These are phyloP conservation scores for Ormyrus labotus DNA, from an alignment of 2,888 invertebrate genomes.

Conservation along the genomic window DNA sequence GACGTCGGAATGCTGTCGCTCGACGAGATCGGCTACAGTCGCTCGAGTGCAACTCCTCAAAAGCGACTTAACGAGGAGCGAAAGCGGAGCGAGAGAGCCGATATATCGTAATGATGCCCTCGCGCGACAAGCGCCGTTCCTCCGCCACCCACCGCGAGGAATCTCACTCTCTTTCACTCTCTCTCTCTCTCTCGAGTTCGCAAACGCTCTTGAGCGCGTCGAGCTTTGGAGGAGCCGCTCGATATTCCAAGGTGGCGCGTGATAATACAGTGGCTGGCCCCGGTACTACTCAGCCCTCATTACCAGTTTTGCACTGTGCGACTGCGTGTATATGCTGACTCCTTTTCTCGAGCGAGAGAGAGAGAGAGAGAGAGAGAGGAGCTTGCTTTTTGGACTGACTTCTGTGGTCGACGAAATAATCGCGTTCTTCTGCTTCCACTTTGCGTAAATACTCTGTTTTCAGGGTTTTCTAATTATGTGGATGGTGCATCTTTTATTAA, in stretches of 20 bases:
- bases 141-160: too few relatives aligned
- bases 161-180: not conserved
- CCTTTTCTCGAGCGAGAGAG: too few relatives aligned
- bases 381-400: too few relatives aligned
- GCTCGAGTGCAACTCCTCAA: slow-evolving; percentile 43
- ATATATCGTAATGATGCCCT: slow-evolving; percentile 46
- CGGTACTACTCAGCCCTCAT: slow-evolving; percentile 18
- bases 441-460: not conserved
- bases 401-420: not conserved
- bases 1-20: too few relatives aligned
- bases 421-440: not conserved
- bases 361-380: too few relatives aligned
- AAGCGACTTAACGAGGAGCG: slow-evolving; percentile 41
- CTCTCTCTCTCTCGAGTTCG: not conserved
- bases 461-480: not conserved
- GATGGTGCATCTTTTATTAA: too few relatives aligned
- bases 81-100: slow-evolving; percentile 9
- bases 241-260: slow-evolving; percentile 15
- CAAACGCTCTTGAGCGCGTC: too few relatives aligned
- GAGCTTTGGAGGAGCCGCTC: not conserved
- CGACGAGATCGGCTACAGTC: too few relatives aligned
- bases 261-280: not conserved
- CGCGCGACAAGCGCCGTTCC: not conserved
- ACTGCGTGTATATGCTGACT: too few relatives aligned
- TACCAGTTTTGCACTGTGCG: slow-evolving; percentile 19